Conservation (phyloP, 2,888 invertebrate genomes). For the Pyrocoelia pectoralis region DNA sequence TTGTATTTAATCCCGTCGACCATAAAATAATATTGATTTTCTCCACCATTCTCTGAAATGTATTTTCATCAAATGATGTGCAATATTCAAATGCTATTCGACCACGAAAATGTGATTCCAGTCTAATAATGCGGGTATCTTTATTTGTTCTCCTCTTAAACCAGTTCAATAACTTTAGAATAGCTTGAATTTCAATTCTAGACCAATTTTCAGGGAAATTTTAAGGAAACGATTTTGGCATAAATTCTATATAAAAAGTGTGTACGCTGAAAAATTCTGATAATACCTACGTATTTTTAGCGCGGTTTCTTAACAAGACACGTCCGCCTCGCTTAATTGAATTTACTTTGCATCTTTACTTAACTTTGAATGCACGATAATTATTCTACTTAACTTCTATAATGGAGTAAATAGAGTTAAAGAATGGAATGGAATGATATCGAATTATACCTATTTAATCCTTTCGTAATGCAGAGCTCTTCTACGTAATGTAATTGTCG, state of each 20-base stretch:
- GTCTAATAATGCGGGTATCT: conserved; percentile 37
- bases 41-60: conserved; percentile 20
- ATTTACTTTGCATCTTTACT: not conserved
- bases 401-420: not conserved
- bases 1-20: conserved; percentile 7
- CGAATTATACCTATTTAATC: conserved; percentile 1
- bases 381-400: not conserved
- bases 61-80: conserved; percentile 32
- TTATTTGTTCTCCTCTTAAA: conserved; percentile 37
- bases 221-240: conserved; percentile 10
- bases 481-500: not conserved
- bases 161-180: conserved; percentile 36
- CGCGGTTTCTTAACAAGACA: too few species aligned
- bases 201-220: conserved; percentile 28
- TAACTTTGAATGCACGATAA: not conserved
- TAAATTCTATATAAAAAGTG: not conserved
- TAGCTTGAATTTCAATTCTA: conserved; percentile 34
- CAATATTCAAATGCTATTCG: conserved; percentile 37
- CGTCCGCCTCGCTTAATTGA: not conserved
- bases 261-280: too few species aligned
- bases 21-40: conserved; percentile 22
- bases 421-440: not conserved
- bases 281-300: not conserved
- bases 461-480: not conserved
- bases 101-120: conserved; percentile 36